These are phyloP conservation scores for Rhabdophis nuchalis DNA, from an alignment of 2,797 vertebrate genomes.

Conservation along the genomic window DNA sequence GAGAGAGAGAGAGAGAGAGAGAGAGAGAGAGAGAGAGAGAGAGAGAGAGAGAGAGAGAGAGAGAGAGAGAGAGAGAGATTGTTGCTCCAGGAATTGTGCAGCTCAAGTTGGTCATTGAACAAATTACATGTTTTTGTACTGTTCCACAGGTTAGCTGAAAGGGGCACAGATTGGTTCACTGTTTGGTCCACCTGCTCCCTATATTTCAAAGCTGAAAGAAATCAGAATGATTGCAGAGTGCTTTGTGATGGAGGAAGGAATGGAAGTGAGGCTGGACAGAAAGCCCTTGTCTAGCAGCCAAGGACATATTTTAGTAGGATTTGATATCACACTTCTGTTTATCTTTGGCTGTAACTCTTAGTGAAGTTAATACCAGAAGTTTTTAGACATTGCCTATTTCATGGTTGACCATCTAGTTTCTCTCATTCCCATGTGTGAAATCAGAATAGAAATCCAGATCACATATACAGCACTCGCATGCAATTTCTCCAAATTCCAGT, in stretches of 20 bases:
- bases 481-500: neutral
- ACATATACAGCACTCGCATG: neutral
- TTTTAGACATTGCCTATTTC: slow-evolving; percentile 1
- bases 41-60: too few relatives aligned
- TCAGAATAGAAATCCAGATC: neutral
- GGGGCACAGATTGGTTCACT: neutral
- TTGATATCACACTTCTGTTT: neutral
- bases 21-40: too few relatives aligned
- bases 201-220: neutral
- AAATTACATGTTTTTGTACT: neutral
- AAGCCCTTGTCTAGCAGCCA: neutral
- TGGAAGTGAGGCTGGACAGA: neutral
- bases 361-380: neutral
- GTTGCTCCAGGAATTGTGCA: neutral
- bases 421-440: slow-evolving; percentile 7
- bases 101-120: neutral
- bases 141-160: neutral
- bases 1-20: too few relatives aligned
- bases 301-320: neutral
- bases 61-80: too few relatives aligned
- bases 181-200: neutral
- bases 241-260: neutral
- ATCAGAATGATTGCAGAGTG: neutral
- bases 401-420: neutral
- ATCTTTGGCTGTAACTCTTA: neutral